Conservation (phyloP, 2,797 vertebrate genomes). For the Anableps anableps region DNA sequence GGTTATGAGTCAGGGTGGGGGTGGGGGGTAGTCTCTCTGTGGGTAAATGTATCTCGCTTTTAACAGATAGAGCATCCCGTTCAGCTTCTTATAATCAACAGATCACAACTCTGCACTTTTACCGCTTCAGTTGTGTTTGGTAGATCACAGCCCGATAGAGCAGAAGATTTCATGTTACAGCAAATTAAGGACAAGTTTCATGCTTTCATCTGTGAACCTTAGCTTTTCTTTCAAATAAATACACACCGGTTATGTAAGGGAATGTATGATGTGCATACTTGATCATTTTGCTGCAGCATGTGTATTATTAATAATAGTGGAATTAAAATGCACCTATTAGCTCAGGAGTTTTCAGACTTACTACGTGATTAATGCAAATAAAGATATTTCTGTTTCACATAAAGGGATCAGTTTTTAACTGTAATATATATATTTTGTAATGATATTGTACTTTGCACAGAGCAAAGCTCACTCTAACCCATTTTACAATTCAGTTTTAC, state of each 20-base stretch:
- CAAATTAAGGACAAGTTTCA: not conserved
- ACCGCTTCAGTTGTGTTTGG: not conserved
- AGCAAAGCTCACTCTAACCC: slow-evolving; percentile 21
- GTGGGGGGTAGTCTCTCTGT: not conserved
- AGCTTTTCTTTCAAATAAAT: slow-evolving; percentile 9
- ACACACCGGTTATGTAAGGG: slow-evolving; percentile 17
- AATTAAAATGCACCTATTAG: slow-evolving; percentile 24
- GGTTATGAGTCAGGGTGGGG: not conserved
- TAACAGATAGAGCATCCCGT: slow-evolving; percentile 10
- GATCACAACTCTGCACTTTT: slow-evolving; percentile 62
- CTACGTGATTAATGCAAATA: slow-evolving; percentile 26
- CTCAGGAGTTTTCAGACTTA: slow-evolving; percentile 45
- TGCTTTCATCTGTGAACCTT: slow-evolving; percentile 11
- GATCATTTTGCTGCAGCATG: slow-evolving; percentile 1
- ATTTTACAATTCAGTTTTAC: slow-evolving; percentile 14
- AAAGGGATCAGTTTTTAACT: not conserved
- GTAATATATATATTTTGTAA: slow-evolving; percentile 11
- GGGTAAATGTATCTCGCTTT: not conserved
- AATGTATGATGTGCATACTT: slow-evolving; percentile 34
- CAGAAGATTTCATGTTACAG: slow-evolving; percentile 1
- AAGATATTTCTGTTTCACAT: slow-evolving; percentile 5
- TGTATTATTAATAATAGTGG: slow-evolving; percentile 11
- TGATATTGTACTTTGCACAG: slow-evolving; percentile 32
- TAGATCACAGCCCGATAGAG: not conserved
- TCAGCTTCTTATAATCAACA: slow-evolving; percentile 40